Evolutionary conservation across 2,797 vertebrate genomes (phyloP).

Genomic region (Chaetophractus vellerosus): DNA sequence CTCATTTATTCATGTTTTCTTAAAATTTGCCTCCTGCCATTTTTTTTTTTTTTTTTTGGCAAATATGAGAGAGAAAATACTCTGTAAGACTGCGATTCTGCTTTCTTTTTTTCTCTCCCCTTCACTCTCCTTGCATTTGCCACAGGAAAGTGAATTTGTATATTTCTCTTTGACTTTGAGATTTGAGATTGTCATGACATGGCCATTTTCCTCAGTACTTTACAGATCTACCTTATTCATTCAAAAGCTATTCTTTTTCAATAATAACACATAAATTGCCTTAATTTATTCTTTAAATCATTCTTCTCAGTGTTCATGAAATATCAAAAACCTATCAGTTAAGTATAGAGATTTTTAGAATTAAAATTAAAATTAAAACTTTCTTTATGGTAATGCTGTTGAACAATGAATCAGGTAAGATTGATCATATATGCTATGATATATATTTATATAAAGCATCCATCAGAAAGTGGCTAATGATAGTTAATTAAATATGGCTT

Average conservation of each 20-base stretch:
- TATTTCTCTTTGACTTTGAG: background rate
- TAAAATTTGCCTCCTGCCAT: background rate
- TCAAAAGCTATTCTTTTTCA: slow-evolving; percentile 42
- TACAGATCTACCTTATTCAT: background rate
- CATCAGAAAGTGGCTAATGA: background rate
- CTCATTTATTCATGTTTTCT: background rate
- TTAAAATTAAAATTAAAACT: background rate
- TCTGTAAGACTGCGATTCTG: background rate
- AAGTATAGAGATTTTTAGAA: background rate
- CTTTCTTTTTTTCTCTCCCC: background rate
- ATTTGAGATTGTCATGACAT: background rate
- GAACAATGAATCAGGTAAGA: background rate
- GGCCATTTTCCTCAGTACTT: background rate
- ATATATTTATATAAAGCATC: background rate
- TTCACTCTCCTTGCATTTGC: background rate
- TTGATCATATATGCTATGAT: background rate
- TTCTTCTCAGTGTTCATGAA: slow-evolving; percentile 24
- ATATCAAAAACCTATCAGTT: background rate
- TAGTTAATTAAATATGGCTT: background rate
- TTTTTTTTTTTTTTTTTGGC: slow-evolving; percentile 34
- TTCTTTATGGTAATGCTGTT: background rate
- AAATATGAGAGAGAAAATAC: background rate
- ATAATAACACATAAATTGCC: fast-evolving
- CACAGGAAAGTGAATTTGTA: background rate
- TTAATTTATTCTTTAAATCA: background rate